phyloP scores from a whole-genome alignment of 1,140 invertebrate species.

The Dreissena polymorpha region DNA sequence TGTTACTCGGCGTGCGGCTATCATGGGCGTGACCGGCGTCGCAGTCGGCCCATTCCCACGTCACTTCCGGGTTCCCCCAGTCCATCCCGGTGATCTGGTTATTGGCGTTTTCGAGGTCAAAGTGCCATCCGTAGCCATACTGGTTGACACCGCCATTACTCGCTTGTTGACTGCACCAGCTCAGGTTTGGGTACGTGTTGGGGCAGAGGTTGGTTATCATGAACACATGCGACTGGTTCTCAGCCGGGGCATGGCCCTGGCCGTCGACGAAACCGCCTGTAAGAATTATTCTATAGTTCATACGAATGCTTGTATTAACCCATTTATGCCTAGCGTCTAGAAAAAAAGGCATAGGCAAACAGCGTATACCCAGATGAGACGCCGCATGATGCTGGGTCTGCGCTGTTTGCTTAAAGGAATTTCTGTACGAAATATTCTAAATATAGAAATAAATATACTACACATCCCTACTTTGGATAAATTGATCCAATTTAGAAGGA shows the following conservation, averaged over 20 bases:
- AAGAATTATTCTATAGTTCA: no score
- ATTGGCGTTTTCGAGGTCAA: constrained; percentile 67
- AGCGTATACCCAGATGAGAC: no score
- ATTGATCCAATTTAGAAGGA: no score
- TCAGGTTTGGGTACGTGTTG: constrained; percentile 58
- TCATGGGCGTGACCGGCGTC: not conserved
- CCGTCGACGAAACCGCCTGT: constrained; percentile 65
- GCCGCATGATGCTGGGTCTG: no score
- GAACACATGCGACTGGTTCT: constrained; percentile 52
- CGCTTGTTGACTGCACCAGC: constrained; percentile 66
- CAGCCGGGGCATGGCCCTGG: constrained; percentile 41
- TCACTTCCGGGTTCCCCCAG: constrained; percentile 70
- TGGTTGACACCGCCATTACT: constrained; percentile 33
- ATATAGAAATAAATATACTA: no score
- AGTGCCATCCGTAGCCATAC: constrained; percentile 66
- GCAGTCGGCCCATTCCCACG: constrained; percentile 64
- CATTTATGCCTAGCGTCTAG: no score
- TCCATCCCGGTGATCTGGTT: constrained; percentile 51
- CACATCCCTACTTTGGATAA: no score
- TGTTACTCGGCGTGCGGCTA: not conserved
- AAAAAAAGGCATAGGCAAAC: no score
- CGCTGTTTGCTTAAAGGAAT: no score
- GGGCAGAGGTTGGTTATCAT: constrained; percentile 70
- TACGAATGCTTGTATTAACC: no score
- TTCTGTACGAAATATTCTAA: no score